Conservation (phyloP, 2,888 invertebrate species). For the Schizotus pectinicornis region DNA sequence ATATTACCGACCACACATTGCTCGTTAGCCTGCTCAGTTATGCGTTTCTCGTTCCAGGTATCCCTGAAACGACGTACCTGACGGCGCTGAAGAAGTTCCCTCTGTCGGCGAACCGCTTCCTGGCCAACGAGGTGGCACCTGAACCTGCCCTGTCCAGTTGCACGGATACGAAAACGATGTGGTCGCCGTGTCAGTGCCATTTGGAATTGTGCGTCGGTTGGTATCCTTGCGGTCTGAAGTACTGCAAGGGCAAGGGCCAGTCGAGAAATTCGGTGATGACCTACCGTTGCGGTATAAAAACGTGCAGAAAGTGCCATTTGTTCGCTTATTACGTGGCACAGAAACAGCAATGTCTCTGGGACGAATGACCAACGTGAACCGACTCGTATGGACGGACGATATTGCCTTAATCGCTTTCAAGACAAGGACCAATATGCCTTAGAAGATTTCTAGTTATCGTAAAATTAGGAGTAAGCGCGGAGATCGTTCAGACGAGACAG, state of each 20-base stretch:
- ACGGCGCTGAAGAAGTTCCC: slow-evolving; percentile 78
- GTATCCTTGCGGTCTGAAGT: slow-evolving; percentile 96
- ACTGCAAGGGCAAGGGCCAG: slow-evolving; percentile 72
- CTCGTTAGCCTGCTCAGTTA: not conserved
- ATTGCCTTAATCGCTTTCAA: slow-evolving; percentile 45
- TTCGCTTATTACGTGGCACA: slow-evolving; percentile 86
- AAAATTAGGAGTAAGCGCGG: not conserved
- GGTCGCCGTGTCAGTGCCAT: slow-evolving; percentile 82
- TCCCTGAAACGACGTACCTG: slow-evolving; percentile 74
- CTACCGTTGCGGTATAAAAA: slow-evolving; percentile 95
- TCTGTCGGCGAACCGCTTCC: slow-evolving; percentile 47
- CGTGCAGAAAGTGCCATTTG: slow-evolving; percentile 87
- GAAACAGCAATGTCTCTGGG: slow-evolving; percentile 83
- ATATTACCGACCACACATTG: too few species aligned
- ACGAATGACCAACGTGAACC: slow-evolving; percentile 59
- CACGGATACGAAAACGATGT: slow-evolving; percentile 70
- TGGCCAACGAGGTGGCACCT: slow-evolving; percentile 41
- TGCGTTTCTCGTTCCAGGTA: slow-evolving; percentile 61
- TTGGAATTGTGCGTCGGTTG: slow-evolving; percentile 90
- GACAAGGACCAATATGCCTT: slow-evolving; percentile 57
- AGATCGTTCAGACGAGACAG: not conserved
- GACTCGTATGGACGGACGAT: slow-evolving; percentile 10
- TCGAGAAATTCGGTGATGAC: slow-evolving; percentile 67
- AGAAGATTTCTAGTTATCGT: slow-evolving; percentile 34
- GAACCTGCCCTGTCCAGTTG: slow-evolving; percentile 61